Conservation (phyloP, 2,113 vertebrate genomes). For the Felis chaus region DNA sequence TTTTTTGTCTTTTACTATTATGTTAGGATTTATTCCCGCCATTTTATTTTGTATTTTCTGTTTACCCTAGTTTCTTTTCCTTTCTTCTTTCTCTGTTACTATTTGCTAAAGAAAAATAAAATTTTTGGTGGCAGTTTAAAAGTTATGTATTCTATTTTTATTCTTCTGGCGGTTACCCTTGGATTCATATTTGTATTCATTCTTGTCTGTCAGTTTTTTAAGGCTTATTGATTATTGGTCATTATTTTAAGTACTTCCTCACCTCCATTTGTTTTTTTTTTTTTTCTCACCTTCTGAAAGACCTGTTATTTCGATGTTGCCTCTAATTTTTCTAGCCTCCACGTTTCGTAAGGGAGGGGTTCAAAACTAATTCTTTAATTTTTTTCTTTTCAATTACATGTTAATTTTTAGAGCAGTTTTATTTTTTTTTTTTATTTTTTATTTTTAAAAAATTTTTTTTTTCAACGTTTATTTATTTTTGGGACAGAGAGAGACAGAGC, state of each 20-base stretch:
- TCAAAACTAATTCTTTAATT: not conserved
- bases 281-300: not conserved
- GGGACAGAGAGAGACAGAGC: too few species aligned
- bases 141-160: not conserved
- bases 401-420: not conserved
- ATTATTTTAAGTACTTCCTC: not conserved
- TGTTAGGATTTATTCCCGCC: not conserved
- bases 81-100: not conserved
- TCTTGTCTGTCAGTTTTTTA: not conserved
- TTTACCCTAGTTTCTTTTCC: not conserved
- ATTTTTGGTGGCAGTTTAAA: not conserved
- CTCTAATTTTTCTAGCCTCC: not conserved
- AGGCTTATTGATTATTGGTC: not conserved
- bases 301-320: not conserved
- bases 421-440: too few species aligned
- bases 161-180: not conserved
- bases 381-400: not conserved
- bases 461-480: too few species aligned
- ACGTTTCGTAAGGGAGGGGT: not conserved
- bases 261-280: slow-evolving; percentile 11
- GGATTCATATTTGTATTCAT: not conserved
- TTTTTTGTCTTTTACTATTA: not conserved
- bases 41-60: not conserved
- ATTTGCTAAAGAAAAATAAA: not conserved
- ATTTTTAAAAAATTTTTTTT: too few species aligned